Percentiles rank a stretch among this genome's conserved stretches.
These are phyloP conservation scores for Eonycteris spelaea DNA, from an alignment of 2,113 vertebrate species.

Conservation along the genomic window DNA sequence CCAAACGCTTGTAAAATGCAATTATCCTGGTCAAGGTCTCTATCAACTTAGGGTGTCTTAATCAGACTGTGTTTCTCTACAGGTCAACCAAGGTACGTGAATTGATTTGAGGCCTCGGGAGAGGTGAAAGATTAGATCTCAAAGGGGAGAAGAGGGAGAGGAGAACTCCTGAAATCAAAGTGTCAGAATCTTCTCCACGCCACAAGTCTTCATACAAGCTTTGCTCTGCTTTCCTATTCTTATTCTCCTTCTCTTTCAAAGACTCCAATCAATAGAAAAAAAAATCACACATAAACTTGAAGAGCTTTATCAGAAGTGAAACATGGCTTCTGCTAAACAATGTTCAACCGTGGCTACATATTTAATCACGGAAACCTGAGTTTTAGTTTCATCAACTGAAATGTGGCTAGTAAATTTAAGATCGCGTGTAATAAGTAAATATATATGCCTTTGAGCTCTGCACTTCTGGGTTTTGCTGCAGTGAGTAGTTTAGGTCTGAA, in stretches of 20 bases:
- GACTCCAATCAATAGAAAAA: neutral
- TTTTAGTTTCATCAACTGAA: conserved; percentile 40
- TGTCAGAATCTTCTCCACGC: neutral
- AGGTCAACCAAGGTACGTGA: neutral
- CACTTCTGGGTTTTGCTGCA: neutral
- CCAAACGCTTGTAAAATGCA: neutral
- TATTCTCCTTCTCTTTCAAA: neutral
- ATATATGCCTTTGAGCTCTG: neutral
- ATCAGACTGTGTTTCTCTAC: neutral
- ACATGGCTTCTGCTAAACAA: neutral
- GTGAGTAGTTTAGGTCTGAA: neutral
- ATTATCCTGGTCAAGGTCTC: neutral
- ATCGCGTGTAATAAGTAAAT: neutral
- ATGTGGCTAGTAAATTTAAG: neutral
- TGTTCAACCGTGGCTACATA: neutral
- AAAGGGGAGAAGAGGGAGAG: neutral
- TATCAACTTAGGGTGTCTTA: neutral
- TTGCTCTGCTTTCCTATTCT: neutral
- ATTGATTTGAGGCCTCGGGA: neutral
- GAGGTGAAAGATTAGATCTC: neutral
- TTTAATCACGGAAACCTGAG: conserved; percentile 2
- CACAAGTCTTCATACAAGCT: neutral
- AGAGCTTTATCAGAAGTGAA: neutral
- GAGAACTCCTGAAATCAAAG: neutral
- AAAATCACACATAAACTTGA: neutral